Base-by-base conservation (phyloP, 2,113 vertebrate genomes). In the Platysternon megacephalum region DNA sequence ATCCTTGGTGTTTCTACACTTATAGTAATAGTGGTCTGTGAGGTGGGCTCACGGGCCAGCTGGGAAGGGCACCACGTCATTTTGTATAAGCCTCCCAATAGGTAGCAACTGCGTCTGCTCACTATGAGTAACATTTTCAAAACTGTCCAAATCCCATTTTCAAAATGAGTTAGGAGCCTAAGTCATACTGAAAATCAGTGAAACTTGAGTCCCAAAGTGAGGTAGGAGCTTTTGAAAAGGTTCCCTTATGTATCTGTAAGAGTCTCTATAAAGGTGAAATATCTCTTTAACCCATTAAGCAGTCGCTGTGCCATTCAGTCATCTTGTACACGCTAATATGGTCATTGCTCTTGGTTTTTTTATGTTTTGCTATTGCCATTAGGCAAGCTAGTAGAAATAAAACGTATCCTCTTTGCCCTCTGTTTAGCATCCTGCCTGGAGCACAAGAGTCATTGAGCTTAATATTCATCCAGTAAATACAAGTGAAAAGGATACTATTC, bases 391-490 rank as follows among this genome's bases (percentile, higher is more conserved):
- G 55, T 32, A 84, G 65, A 86, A 93, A 87, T 26, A 81, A 51
- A 84, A 19, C 76, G 93, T 22, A 95, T 97, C 97, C 96, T 96
- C 87, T 96, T 95, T 95, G 97, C 95, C 96, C 97, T 98, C 94
- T 95, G 93, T n/a, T 86, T 78, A 89, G 90, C 85, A 19, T 28
- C 19, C 14, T 84, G 92, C 95, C 95, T 89, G 2, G 3, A 88
- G 94, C 93, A 83, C 83, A 81, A 9, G 92, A 97, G 90, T 68
- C 93, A 68, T 17, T n/a, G 88, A 94, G 94, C 84, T 82, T 84
- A 88, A 85, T 79, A 84, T 78, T 93, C 95, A 91, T 84, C 89
- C 96, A 95, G 94, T 84, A 89, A 95, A 97, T 82, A 32, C 89
- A 90, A 95, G 91, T 3, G 88, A 19, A 91, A 91, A 93, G 91